These are phyloP conservation scores for Echinops telfairi DNA, from an alignment of 2,113 vertebrate species.

Conservation along the genomic window DNA sequence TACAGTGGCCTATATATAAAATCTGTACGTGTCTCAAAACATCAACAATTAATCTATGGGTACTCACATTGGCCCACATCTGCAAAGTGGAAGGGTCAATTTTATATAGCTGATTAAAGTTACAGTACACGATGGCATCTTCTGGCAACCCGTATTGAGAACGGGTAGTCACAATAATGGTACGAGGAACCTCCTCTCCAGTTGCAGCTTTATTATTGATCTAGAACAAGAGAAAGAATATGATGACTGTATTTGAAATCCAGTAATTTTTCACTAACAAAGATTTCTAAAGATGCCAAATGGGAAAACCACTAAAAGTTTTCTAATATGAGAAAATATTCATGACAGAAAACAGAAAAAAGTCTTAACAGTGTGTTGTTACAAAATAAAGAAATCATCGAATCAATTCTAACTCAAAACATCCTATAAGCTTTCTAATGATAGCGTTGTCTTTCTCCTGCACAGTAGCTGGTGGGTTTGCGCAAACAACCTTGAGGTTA, in stretches of 20 bases:
- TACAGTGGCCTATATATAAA: neutral
- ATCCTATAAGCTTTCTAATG: too few relatives aligned
- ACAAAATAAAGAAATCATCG: too few relatives aligned
- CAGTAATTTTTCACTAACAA: constrained; percentile 16
- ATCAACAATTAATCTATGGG: constrained; percentile 9
- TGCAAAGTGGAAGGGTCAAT: constrained; percentile 98
- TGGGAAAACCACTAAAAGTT: constrained; percentile 12
- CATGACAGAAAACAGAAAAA: neutral
- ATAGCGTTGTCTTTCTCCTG: too few relatives aligned
- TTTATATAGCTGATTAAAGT: constrained; percentile 99
- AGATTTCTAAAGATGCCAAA: constrained; percentile 27
- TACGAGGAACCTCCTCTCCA: constrained; percentile 97
- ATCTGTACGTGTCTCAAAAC: neutral
- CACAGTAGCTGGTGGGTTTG: too few relatives aligned
- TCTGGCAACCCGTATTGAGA: constrained; percentile 98
- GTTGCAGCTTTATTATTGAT: constrained; percentile 99
- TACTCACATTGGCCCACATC: constrained; percentile 99
- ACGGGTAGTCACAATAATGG: constrained; percentile 98
- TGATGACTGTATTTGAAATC: constrained; percentile 32
- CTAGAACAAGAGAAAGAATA: constrained; percentile 82
- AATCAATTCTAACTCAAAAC: too few relatives aligned
- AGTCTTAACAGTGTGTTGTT: too few relatives aligned
- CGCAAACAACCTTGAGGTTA: too few relatives aligned
- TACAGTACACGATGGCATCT: constrained; percentile 98
- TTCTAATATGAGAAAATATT: neutral